Base-by-base conservation (phyloP, 1,140 invertebrate species). In the Onthophagus taurus region DNA sequence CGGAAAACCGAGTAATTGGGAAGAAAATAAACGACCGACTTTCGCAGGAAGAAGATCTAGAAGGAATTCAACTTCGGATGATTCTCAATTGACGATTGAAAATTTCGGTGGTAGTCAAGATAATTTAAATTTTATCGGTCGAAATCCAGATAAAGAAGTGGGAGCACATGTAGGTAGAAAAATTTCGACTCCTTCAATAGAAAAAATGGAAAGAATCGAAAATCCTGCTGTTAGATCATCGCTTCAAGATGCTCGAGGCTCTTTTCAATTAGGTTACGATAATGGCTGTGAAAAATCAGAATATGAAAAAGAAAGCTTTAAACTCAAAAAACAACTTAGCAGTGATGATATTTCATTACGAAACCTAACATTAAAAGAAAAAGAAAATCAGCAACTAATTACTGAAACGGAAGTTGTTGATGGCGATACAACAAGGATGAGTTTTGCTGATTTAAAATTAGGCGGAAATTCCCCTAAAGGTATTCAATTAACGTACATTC, bases 81-180 rank as follows among this genome's bases (percentile, higher is more conserved):
- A 91, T 58, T 90, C 86, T 19, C 82, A 90, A 64, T 66, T 93
- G 47, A 91, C 88, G 0, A 83, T 91, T 19, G 89, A 93, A 70
- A 91, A 93, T 65, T 90, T 93, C 67, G 88, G 89, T 19, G 89
- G 86, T 34, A 85, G 79, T 53, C 84, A 88, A 72, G 86, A 84
- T 61, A 76, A 82, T 44, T 59, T 83, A 31, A 78, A 79, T 63
- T 78, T 78, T 54, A 69, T 76, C 29, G 76, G 76, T 0, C 59
- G 72, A 12, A 76, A 89, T 71, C 83, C 84, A 0, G 84, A 87
- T 64, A 89, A 89, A 64, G 82, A 75, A 53, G 61, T 78, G 2
- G 76, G 72, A 7, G 67, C 72, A 17, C 75, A 77, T 44, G 59
- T 71, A 12, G 75, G 71, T 7, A 69, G 77, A 37, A 72, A 77